Base-by-base conservation (phyloP, 2,888 invertebrate genomes). In the Iselma pallidipennis region DNA sequence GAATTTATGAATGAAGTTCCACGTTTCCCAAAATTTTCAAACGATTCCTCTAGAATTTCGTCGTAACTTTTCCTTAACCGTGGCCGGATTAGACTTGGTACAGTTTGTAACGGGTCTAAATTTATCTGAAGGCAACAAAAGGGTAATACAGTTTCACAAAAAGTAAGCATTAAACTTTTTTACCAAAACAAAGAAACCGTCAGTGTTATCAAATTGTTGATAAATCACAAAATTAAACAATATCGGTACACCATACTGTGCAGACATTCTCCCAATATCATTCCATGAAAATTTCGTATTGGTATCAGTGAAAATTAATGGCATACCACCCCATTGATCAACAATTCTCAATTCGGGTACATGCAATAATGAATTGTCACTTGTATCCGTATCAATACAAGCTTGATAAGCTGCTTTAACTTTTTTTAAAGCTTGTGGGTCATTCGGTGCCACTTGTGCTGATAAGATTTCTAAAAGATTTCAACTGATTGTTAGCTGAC, bases 171-270 rank as follows among this genome's bases (percentile, higher is more conserved):
- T n/a, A n/a, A n/a, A n/a, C n/a, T n/a, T n/a, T n/a, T n/a, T 10
- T 45, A 45, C 45, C 45, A 45, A 1, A 45, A 45, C 45, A 21
- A 45, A 5, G n/a, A 12, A 45, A 1, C 23, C 45, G 12, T 45
- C 45, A 6, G 45, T 19, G 23, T 23, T 45, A 1, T 19, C 12
- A 9, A n/a, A 1, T 45, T 45, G 21, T 45, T 45, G 45, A 12
- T 23, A 45, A n/a, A 23, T 10, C n/a, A 6, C 23, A 10, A 76
- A 68, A 33, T 77, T 74, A 57, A 83, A 77, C 26, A 83, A 74
- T 55, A 81, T 69, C 1, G 74, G 76, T 9, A 81, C 70, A 0
- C 81, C 82, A 70, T 77, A 82, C 59, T 74, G 73, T 37, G 78
- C 72, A 23, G 74, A 77, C 7, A 77, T 66, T 33, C 75, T 74